Evolutionary conservation across 30 jellyfish, hydroid and myxozoan genomes (phyloP).

Genomic region (Hydra vulgaris): DNA sequence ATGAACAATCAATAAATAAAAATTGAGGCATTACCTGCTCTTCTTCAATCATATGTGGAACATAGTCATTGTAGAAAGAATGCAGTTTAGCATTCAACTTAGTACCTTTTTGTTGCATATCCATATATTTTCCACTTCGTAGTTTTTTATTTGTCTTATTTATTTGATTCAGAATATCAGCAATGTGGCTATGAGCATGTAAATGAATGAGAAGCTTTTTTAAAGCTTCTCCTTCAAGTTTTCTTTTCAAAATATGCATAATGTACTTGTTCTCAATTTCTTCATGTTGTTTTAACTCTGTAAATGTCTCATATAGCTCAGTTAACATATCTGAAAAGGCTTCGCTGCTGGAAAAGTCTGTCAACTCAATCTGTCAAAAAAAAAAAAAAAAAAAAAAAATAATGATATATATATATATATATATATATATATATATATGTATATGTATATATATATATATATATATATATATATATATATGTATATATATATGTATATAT

Average conservation of each 20-base stretch:
- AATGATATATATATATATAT: no score
- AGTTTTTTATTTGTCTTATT: constrained; percentile 37
- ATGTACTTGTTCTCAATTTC: constrained; percentile 86
- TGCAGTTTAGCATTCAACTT: constrained; percentile 36
- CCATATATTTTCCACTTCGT: constrained; percentile 21
- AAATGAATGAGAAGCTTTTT: constrained; percentile 53
- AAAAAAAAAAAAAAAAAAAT: neutral
- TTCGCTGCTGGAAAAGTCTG: constrained; percentile 55
- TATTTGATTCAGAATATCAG: constrained; percentile 51
- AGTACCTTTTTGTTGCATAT: constrained; percentile 44
- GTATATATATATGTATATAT: no score
- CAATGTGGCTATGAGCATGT: constrained; percentile 72
- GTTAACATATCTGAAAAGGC: constrained; percentile 46
- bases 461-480: no score
- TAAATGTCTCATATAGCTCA: constrained; percentile 42
- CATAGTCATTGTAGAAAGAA: constrained; percentile 57
- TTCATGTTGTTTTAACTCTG: constrained; percentile 59
- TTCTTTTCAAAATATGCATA: constrained; percentile 57
- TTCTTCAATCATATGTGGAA: constrained; percentile 93
- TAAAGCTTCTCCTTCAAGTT: constrained; percentile 53
- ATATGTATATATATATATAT: no score
- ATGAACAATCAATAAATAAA: no score
- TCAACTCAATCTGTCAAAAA: constrained; percentile 37
- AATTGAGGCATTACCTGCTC: constrained; percentile 90
- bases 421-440: no score